Percentiles rank a stretch among this genome's conserved stretches.
Evolutionary conservation across 2,888 invertebrate species (phyloP).

Genomic region (Venusia cambrica): DNA sequence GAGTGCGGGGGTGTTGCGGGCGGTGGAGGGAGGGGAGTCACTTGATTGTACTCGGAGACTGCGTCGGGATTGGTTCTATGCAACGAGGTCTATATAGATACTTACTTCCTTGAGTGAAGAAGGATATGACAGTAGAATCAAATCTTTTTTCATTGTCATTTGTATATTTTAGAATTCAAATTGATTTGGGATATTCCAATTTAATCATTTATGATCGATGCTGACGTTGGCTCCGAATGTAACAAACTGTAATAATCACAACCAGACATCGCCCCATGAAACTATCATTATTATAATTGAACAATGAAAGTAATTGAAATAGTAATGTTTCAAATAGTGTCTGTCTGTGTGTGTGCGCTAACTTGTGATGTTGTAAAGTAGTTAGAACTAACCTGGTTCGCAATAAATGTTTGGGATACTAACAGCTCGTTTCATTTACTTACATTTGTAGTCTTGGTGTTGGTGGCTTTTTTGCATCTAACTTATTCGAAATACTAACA

Average conservation of each 20-base stretch:
- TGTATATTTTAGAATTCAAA: too few relatives aligned
- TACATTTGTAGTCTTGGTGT: too few relatives aligned
- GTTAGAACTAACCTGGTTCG: constrained; percentile 18
- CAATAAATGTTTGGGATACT: constrained; percentile 53
- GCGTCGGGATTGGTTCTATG: constrained; percentile 7
- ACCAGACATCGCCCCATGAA: constrained; percentile 8
- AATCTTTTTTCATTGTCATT: too few relatives aligned
- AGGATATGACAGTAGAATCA: too few relatives aligned
- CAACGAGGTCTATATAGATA: too few relatives aligned
- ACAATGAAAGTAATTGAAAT: too few relatives aligned
- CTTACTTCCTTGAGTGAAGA: too few relatives aligned
- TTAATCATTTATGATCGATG: constrained; percentile 4
- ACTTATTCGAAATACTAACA: too few relatives aligned
- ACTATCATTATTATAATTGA: neutral
- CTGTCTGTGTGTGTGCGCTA: constrained; percentile 10
- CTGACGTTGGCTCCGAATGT: constrained; percentile 12
- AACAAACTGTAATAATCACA: constrained; percentile 16
- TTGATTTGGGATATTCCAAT: neutral
- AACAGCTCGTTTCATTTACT: constrained; percentile 62
- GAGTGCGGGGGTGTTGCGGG: constrained; percentile 32
- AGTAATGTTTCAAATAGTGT: neutral
- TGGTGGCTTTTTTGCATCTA: too few relatives aligned
- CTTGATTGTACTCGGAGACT: constrained; percentile 13
- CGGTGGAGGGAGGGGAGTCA: constrained; percentile 16
- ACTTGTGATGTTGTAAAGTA: constrained; percentile 20